Base-by-base conservation (phyloP, 2,888 invertebrate species). In the Cerastoderma edule region DNA sequence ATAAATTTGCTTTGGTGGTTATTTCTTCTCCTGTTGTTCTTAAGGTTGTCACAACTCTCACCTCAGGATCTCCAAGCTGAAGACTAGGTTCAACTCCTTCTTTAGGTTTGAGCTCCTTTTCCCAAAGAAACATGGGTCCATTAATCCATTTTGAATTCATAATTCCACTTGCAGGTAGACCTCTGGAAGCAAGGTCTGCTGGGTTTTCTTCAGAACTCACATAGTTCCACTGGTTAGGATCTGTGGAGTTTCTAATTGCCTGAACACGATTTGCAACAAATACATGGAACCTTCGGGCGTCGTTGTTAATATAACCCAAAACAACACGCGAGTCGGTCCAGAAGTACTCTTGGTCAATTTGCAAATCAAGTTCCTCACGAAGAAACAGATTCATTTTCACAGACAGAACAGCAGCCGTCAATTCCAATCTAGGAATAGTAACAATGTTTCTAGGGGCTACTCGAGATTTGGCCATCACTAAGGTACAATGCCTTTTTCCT, bases 231-330 rank as follows among this genome's bases (percentile, higher is more conserved):
- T 85, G 83, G 48, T 32, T 19, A 19, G 73, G 53, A 2, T 72
- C 53, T n/a, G 83, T 69, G 3, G 22, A 32, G n/a, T 86, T 69
- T 22, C 77, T 68, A 8, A 85, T 83, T 24, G 66, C 44, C 46
- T 84, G 81, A n/a, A 87, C 77, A 27, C 85, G 65, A 67, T 86
- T 87, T 2, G 83, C 83, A 10, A 87, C 85, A 67, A 80, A 87
- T 0, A 80, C 72, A 22, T 83, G 85, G 39, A 85, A 85, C n/a
- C 85, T 30, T 27, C 78, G 64, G 5, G 76, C 72, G 28, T 82
- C 80, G 48, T 86, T 87, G 8, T 35, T 65, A 10, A 85, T 80
- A 60, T 85, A 86, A 13, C 83, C 80, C 10, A 84, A 66, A 2
- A 85, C 83, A 0, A 83, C 80, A n/a, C 56, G 48, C 1, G 68